Evolutionary conservation across 2,113 vertebrate species (phyloP).

Genomic region (Pantherophis guttatus): DNA sequence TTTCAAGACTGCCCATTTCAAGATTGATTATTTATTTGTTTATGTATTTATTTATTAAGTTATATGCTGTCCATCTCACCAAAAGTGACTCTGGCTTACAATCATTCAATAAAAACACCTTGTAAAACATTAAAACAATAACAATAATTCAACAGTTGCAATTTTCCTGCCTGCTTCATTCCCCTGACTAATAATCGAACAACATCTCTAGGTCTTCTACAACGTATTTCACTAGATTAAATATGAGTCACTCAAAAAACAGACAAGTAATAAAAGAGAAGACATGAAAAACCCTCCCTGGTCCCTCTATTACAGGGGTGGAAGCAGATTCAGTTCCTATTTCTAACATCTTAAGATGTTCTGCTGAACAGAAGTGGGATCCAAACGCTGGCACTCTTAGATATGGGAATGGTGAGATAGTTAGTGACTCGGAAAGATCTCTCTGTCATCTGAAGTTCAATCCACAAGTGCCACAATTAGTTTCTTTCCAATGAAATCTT

Average conservation of each 20-base stretch:
- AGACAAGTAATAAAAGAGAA: background rate
- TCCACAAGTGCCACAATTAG: background rate
- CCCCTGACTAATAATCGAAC: background rate
- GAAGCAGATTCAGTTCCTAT: background rate
- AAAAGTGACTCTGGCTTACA: no score
- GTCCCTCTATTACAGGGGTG: background rate
- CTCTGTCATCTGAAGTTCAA: background rate
- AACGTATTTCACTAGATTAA: background rate
- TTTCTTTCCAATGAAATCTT: background rate
- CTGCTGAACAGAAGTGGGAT: background rate
- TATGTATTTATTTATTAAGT: no score
- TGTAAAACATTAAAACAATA: no score
- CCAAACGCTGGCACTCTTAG: background rate
- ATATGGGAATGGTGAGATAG: background rate
- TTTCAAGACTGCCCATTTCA: background rate
- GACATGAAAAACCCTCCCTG: background rate
- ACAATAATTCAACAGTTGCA: background rate
- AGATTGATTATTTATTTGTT: background rate
- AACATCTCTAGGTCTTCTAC: background rate
- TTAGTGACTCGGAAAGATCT: background rate
- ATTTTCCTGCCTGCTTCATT: background rate
- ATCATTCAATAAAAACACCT: no score
- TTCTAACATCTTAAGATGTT: background rate
- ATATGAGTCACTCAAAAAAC: background rate
- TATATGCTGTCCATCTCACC: no score